Evolutionary conservation across 2,888 invertebrate genomes (phyloP), one percentile per base, ranked within the genome.

Genomic region (Idaea biselata): DNA sequence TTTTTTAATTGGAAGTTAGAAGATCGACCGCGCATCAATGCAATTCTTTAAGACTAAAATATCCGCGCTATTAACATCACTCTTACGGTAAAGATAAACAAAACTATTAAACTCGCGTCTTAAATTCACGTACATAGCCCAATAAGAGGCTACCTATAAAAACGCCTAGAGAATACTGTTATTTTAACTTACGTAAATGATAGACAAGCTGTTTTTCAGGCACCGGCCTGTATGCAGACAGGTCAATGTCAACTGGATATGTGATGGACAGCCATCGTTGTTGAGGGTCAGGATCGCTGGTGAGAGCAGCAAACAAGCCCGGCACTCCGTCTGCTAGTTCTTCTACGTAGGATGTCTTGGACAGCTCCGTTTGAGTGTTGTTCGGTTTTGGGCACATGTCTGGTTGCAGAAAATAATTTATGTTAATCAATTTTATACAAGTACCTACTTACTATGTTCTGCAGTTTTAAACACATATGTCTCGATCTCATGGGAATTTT

Each of bases 311-410:
- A 80, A 98, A 98, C 53, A 99, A 88, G 55, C 96, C 96, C 0
- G 97, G 96, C 54, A 97, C 95, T 18, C 97, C 96, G 69, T 97
- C 97, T 17, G 94, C 93, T 55, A 97, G 93, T 70, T 97, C 97
- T 81, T 97, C 98, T 1, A 98, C 96, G 74, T 97, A 96, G 17
- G 97, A 98, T 0, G 89, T 77, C 80, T 97, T 96, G 55, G 95
- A 96, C 66, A 97, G 85, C 16, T 95, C 94, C 62, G 95, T 96
- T 70, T 95, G 94, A 1, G 96, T 96, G 73, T 95, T 94, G 74
- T 97, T 97, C 4, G 96, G 96, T 79, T 96, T 96, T 0, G 97
- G 97, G 81, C 98, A 98, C 90, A 98, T 95, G 79, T 97, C 98
- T 98, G 89, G 58, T 61, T 58, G 33, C 1, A 16, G 11, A 44